phyloP scores from a whole-genome alignment of 2,797 vertebrate genomes.

The Borostomias antarcticus region DNA sequence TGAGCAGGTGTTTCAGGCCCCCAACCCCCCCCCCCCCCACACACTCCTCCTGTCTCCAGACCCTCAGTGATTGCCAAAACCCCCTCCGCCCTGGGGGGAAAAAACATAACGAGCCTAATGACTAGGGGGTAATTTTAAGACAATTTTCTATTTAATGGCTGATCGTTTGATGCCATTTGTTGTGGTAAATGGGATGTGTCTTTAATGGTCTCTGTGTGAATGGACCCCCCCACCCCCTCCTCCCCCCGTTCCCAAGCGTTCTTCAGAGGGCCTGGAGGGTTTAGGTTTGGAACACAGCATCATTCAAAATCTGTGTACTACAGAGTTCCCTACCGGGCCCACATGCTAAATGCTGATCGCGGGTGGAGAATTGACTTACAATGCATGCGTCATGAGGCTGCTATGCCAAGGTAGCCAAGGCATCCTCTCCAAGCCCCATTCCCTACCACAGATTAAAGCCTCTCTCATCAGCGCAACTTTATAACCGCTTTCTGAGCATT shows the following conservation, averaged over 20 bases:
- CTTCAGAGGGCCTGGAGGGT: slow-evolving; percentile 40
- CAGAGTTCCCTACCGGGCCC: slow-evolving; percentile 22
- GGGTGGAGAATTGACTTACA: slow-evolving; percentile 28
- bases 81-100: slow-evolving; percentile 21
- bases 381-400: slow-evolving; percentile 18
- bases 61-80: slow-evolving; percentile 20
- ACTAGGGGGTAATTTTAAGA: slow-evolving; percentile 68
- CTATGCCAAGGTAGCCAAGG: neutral
- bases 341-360: slow-evolving; percentile 50
- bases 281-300: slow-evolving; percentile 33
- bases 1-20: slow-evolving; percentile 62
- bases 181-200: slow-evolving; percentile 63
- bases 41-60: slow-evolving; percentile 44
- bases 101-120: slow-evolving; percentile 70
- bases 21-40: neutral
- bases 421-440: neutral
- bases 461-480: slow-evolving; percentile 20
- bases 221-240: too few relatives aligned
- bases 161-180: slow-evolving; percentile 68
- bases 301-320: slow-evolving; percentile 37
- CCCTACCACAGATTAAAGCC: slow-evolving; percentile 5
- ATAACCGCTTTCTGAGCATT: slow-evolving; percentile 27
- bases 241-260: slow-evolving; percentile 47
- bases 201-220: slow-evolving; percentile 58
- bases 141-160: slow-evolving; percentile 71